A percentile compares a stretch with the other conserved stretches of the same genome.
Conservation (phyloP, 2,797 vertebrate species). For the Microctenopoma steveboyesi region DNA sequence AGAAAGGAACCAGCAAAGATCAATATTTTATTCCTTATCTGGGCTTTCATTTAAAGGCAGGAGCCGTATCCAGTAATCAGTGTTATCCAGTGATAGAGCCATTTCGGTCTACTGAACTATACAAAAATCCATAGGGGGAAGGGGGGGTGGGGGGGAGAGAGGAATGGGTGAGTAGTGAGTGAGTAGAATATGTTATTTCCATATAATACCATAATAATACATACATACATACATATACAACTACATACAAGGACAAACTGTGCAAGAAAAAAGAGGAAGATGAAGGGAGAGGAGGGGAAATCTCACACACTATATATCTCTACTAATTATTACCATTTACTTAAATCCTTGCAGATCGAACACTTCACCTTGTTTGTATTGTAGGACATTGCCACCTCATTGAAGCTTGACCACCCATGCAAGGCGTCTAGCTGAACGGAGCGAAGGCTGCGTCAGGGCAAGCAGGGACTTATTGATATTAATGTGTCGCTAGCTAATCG, state of each 20-base stretch:
- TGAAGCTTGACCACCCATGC: background rate
- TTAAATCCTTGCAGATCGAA: background rate
- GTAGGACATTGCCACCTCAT: background rate
- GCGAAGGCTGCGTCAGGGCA: slow-evolving; percentile 25
- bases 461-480: slow-evolving; percentile 47
- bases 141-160: background rate
- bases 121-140: slow-evolving; percentile 17
- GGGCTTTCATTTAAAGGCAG: slow-evolving; percentile 44
- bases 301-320: background rate
- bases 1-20: slow-evolving; percentile 22
- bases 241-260: too few relatives aligned
- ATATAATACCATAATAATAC: background rate
- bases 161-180: background rate
- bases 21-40: slow-evolving; percentile 49
- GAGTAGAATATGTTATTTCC: background rate
- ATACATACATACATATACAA: background rate
- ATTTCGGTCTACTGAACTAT: slow-evolving; percentile 13
- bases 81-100: slow-evolving; percentile 12
- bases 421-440: slow-evolving; percentile 11
- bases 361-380: background rate
- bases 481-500: slow-evolving; percentile 46
- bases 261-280: background rate
- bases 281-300: background rate
- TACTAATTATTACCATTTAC: background rate
- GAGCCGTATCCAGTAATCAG: slow-evolving; percentile 32